Percentiles rank a stretch among this genome's conserved stretches.
phyloP scores from a whole-genome alignment of 2,888 invertebrate genomes.

The Mystacides longicornis region DNA sequence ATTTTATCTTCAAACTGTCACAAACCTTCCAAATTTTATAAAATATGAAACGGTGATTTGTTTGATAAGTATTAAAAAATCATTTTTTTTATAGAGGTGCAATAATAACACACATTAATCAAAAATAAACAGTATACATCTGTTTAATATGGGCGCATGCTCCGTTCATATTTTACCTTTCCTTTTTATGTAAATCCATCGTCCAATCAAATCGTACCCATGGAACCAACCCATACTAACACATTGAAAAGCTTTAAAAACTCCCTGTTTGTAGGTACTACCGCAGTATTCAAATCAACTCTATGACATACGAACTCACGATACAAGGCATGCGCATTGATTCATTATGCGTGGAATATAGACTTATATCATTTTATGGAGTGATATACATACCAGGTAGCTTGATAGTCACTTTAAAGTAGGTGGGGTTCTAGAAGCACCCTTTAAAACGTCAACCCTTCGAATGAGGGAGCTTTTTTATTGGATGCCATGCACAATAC shows the following conservation, averaged over 20 bases:
- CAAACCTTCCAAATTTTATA: too few relatives aligned
- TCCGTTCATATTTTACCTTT: too few relatives aligned
- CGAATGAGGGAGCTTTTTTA: conserved; percentile 11
- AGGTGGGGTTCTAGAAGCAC: conserved; percentile 15
- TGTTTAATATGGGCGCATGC: neutral
- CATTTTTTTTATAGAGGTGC: too few relatives aligned
- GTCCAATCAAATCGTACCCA: neutral
- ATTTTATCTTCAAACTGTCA: too few relatives aligned
- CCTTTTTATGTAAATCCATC: neutral
- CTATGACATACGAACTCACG: conserved; percentile 23
- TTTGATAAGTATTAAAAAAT: too few relatives aligned
- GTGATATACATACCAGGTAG: neutral
- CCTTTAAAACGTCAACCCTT: conserved; percentile 22
- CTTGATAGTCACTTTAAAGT: conserved; percentile 3
- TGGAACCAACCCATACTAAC: neutral
- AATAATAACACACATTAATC: too few relatives aligned
- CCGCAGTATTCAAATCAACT: conserved; percentile 17
- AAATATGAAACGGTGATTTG: too few relatives aligned
- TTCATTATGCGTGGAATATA: conserved; percentile 3
- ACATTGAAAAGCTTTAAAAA: conserved; percentile 1
- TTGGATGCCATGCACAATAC: conserved; percentile 15
- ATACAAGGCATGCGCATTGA: conserved; percentile 19
- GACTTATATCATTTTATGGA: too few relatives aligned
- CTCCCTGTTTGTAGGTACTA: too few relatives aligned
- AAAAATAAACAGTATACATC: too few relatives aligned